These are phyloP conservation scores for Enteromius afrohamiltoni DNA, from an alignment of 2,797 vertebrate genomes.

Conservation along the genomic window DNA sequence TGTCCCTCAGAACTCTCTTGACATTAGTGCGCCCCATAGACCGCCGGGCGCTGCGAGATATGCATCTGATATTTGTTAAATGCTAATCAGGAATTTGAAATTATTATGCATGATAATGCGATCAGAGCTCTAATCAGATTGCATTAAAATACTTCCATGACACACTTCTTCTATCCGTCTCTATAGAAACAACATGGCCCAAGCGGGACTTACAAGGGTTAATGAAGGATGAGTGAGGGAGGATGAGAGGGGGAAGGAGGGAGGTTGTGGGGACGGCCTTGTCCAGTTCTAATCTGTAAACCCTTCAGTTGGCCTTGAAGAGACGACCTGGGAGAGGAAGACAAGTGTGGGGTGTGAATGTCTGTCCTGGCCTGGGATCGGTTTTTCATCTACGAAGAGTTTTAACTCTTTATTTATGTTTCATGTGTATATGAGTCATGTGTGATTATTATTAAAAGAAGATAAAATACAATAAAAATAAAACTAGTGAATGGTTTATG, in stretches of 20 bases:
- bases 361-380: conserved; percentile 42
- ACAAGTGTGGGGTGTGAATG: background rate
- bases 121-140: conserved; percentile 88
- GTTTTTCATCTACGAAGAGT: background rate
- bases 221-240: conserved; percentile 49
- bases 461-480: background rate
- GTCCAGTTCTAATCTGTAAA: conserved; percentile 70
- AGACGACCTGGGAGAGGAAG: conserved; percentile 32
- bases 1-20: conserved; percentile 61
- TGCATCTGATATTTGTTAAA: conserved; percentile 68
- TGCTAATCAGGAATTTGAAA: conserved; percentile 80
- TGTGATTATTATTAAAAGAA: background rate
- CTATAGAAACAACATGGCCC: conserved; percentile 36
- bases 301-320: conserved; percentile 54
- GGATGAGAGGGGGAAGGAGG: conserved; percentile 57
- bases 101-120: conserved; percentile 82
- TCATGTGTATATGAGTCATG: background rate
- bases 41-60: conserved; percentile 43
- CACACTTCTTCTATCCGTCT: conserved; percentile 70
- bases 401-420: background rate
- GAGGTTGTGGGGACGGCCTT: conserved; percentile 60
- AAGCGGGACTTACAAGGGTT: conserved; percentile 52
- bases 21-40: conserved; percentile 61
- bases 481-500: background rate
- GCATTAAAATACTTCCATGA: conserved; percentile 79